Evolutionary conservation across 2,113 vertebrate species (phyloP), one percentile per base, ranked within the genome.

Genomic region (Antechinus flavipes): DNA sequence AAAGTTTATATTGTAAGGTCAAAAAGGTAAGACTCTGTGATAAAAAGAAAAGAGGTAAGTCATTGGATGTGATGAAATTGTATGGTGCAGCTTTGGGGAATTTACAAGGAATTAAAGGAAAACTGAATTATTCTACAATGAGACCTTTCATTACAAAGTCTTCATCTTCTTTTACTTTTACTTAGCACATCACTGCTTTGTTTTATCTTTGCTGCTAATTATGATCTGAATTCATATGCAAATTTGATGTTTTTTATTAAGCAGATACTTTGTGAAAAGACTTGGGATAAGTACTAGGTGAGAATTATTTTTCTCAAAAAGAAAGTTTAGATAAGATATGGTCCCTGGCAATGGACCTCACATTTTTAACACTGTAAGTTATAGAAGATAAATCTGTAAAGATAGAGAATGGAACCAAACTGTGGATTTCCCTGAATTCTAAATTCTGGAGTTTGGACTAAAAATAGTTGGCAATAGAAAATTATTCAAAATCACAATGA

Each of bases 21-120:
- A 52, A 61, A 95, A 56, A 11, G 61, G 30, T 6, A 0, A 68
- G 54, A 90, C 3, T 95, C 61, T 54, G 22, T 30, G 47, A 42
- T 61, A 54, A 68, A 90, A 90, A 94, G 68, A 96, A 95, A 97
- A 93, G 56, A 96, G 35, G 35, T 54, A 35, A 25, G 92, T 23
- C 93, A 76, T 92, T 93, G 93, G 93, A 91, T 55, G 35, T 68
- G 46, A 55, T 55, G 53, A 91, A 91, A 55, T 84, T 35, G 89
- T 30, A 26, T 90, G 92, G 47, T 91, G 90, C n/a, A 42, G 90
- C 91, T 96, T 90, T 94, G n/a, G 84, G 58, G 61, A 91, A n/a
- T 92, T 92, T 55, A 50, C 47, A 94, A 68, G 93, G 47, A 92
- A 92, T 49, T 55, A 95, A 54, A 97, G 56, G 90, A 54, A 42